Conservation (phyloP, 2,113 vertebrate genomes). For the Otus sunia region DNA sequence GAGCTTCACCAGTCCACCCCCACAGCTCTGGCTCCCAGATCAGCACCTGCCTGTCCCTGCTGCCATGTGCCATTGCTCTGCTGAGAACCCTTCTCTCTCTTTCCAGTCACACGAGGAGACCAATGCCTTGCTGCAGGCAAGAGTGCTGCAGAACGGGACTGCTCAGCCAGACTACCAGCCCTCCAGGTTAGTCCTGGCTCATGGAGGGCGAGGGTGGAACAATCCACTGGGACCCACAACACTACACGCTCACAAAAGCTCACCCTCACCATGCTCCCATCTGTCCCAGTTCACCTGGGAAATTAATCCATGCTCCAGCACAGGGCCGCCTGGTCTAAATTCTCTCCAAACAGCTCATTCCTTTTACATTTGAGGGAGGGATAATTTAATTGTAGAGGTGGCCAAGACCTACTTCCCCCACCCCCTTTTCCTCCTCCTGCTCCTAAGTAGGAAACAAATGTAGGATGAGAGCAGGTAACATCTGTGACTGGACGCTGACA, state of each 20-base stretch:
- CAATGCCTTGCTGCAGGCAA: slow-evolving; percentile 76
- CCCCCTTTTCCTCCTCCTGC: neutral
- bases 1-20: neutral
- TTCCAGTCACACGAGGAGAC: slow-evolving; percentile 72
- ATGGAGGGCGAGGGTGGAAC: neutral
- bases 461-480: neutral
- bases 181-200: slow-evolving; percentile 72
- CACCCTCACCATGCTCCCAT: neutral
- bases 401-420: neutral
- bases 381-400: neutral
- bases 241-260: neutral
- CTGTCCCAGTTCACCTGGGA: neutral
- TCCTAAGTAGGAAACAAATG: neutral
- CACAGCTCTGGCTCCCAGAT: neutral
- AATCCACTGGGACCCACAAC: neutral
- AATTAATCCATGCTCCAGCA: neutral
- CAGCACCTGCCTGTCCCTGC: neutral
- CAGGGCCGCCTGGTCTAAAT: neutral
- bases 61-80: neutral
- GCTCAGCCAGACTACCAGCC: slow-evolving; percentile 71
- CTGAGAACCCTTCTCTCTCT: slow-evolving; percentile 16
- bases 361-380: neutral
- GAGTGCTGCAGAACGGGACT: slow-evolving; percentile 69
- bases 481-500: neutral
- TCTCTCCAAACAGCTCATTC: neutral